Evolutionary conservation across 2,113 vertebrate genomes (phyloP), one percentile per base, ranked within the genome.

Genomic region (Gymnarchus niloticus): DNA sequence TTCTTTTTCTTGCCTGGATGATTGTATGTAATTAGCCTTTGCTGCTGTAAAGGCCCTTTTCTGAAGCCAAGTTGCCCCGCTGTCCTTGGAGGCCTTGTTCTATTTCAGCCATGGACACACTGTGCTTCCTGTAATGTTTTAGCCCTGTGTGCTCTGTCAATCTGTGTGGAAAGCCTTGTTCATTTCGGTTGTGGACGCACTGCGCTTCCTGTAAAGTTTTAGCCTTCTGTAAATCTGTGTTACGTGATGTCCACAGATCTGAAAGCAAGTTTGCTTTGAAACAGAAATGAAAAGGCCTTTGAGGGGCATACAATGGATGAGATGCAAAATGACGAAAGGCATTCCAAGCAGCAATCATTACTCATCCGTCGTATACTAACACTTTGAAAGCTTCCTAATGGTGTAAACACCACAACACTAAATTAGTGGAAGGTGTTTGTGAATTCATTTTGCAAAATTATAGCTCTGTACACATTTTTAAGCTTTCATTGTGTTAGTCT

Each of bases 1-100:
- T 37, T 41, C 61, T 69, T 73, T 73, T 73, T 73, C n/a, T 19
- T 1, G 41, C 12, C 19, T 61, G 83, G 5, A 44, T 44, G 14
- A 61, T 46, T 61, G 44, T 84, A 61, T 84, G 56, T 84, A 28
- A 84, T 84, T 59, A 59, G 56, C 56, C n/a, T 65, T 56, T 52
- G n/a, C 9, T 6, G 33, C 51, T 41, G 25, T 51, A 21, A 54
- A 85, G 52, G 73, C 8, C 51, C 23, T 52, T 1, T 73, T 78
- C 84, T 52, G 51, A 85, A 85, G 73, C 33, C 21, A 49, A 85
- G 41, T 28, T 17, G 4, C 51, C 54, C 25, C 0, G 33, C 33
- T 56, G 28, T 56, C 73, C 69, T 5, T 6, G 0, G 21, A 46
- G 37, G 21, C 3, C 25, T 49, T 28, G 9, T 19, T 61, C 46